phyloP scores from a whole-genome alignment of 2,797 vertebrate genomes.

The Notamacropus eugenii region DNA sequence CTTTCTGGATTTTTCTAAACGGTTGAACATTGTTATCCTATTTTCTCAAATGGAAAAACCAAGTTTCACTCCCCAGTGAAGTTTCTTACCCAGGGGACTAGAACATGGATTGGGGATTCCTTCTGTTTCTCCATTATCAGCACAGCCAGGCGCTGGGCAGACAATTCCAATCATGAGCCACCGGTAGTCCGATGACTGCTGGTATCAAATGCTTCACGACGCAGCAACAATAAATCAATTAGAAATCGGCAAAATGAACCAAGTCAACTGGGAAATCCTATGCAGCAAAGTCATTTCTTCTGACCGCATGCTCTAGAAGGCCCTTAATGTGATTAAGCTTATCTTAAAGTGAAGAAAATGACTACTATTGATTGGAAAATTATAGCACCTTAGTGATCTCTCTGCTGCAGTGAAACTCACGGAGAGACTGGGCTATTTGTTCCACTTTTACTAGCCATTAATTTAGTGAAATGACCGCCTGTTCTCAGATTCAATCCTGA shows the following conservation, averaged over 20 bases:
- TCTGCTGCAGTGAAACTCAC: constrained; percentile 24
- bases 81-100: not conserved
- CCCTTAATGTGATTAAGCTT: constrained; percentile 27
- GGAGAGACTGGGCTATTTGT: constrained; percentile 20
- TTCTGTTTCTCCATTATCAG: not conserved
- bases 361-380: constrained; percentile 48
- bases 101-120: not conserved
- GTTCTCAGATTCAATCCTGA: constrained; percentile 47
- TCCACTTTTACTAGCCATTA: constrained; percentile 54
- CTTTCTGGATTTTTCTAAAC: not conserved
- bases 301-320: constrained; percentile 38
- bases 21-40: not conserved
- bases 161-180: too few relatives aligned
- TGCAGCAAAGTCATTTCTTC: not conserved
- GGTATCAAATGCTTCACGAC: rapidly evolving
- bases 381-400: constrained; percentile 24
- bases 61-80: not conserved
- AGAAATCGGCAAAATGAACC: not conserved
- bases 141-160: not conserved
- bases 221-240: not conserved
- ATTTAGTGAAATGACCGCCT: constrained; percentile 47
- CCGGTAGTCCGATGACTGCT: not conserved
- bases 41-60: constrained; percentile 9
- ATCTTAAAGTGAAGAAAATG: constrained; percentile 56
- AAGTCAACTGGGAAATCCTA: not conserved